These are phyloP conservation scores for Protosalanx chinensis DNA, from an alignment of 2,797 vertebrate genomes.

Conservation along the genomic window DNA sequence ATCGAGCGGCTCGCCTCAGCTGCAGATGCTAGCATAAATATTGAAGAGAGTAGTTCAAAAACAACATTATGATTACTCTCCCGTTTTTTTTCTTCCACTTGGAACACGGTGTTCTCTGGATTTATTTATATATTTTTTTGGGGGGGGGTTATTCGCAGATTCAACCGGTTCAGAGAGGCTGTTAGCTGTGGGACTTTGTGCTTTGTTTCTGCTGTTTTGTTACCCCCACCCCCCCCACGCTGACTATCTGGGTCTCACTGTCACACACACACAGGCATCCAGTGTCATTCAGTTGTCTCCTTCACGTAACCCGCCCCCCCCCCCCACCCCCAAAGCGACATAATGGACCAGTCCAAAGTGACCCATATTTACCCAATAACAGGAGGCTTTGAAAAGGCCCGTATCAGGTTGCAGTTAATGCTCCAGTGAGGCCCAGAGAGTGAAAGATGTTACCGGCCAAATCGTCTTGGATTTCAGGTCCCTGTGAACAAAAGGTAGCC, in stretches of 20 bases:
- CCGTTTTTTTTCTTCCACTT: constrained; percentile 16
- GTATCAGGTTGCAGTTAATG: constrained; percentile 76
- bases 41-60: constrained; percentile 29
- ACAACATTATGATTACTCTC: constrained; percentile 27
- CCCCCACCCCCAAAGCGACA: constrained; percentile 48
- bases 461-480: constrained; percentile 71
- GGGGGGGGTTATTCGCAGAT: background rate
- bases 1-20: constrained; percentile 14
- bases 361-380: constrained; percentile 81
- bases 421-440: constrained; percentile 71
- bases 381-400: constrained; percentile 72
- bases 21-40: constrained; percentile 23
- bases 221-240: constrained; percentile 18
- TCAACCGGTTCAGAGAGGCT: background rate
- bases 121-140: background rate
- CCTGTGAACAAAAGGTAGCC: constrained; percentile 69
- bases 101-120: constrained; percentile 6
- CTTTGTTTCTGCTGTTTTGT: constrained; percentile 17
- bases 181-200: background rate
- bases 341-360: constrained; percentile 71
- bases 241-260: constrained; percentile 31
- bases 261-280: constrained; percentile 43
- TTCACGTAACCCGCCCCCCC: constrained; percentile 56
- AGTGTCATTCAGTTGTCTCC: constrained; percentile 59
- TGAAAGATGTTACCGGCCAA: constrained; percentile 76